A percentile compares a stretch with the other conserved stretches of the same genome.
These are phyloP conservation scores for Nasonia oneida DNA, from an alignment of 2,888 invertebrate species.

Conservation along the genomic window DNA sequence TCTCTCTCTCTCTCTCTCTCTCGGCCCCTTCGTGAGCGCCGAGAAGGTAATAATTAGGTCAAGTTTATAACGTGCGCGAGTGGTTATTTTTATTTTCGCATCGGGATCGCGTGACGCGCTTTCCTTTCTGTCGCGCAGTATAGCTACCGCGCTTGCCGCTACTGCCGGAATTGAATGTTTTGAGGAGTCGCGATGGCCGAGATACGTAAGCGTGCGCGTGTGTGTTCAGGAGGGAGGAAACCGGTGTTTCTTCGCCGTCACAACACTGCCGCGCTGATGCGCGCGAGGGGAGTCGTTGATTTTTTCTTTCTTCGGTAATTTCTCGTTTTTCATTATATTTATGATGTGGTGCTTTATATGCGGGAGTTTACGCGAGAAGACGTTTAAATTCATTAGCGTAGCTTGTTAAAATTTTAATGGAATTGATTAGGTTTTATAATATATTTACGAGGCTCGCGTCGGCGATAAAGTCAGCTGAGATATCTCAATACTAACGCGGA, in stretches of 20 bases:
- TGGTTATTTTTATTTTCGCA: constrained; percentile 4
- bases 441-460: neutral
- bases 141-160: too few species aligned
- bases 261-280: too few species aligned
- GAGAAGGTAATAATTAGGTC: constrained; percentile 52
- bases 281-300: too few species aligned
- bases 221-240: neutral
- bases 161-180: constrained; percentile 11
- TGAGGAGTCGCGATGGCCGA: neutral
- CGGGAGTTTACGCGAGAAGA: neutral
- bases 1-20: neutral
- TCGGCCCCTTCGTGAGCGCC: neutral
- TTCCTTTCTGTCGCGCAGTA: neutral
- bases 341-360: neutral
- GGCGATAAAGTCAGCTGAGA: neutral
- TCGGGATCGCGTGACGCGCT: constrained; percentile 46
- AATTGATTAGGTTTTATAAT: neutral
- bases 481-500: neutral
- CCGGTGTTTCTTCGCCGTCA: neutral
- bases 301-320: too few species aligned
- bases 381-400: neutral
- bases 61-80: constrained; percentile 55
- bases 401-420: neutral
- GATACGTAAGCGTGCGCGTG: neutral
- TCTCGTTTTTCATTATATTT: neutral